Percentiles rank a stretch among this genome's conserved stretches.
These are phyloP conservation scores for Pterophyllum scalare DNA, from an alignment of 2,113 vertebrate genomes.

Conservation along the genomic window DNA sequence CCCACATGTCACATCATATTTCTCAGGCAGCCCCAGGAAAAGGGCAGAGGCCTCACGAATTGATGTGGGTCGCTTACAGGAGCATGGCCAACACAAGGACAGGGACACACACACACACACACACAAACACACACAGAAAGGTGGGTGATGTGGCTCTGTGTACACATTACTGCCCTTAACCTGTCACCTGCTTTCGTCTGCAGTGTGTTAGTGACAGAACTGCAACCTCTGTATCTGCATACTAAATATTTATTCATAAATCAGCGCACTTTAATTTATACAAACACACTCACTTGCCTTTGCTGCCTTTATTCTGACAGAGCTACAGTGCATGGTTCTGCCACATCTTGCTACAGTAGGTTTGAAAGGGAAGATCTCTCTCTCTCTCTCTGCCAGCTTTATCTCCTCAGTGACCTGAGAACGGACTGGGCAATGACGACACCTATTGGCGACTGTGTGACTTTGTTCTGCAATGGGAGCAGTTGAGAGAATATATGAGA, in stretches of 20 bases:
- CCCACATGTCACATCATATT: constrained; percentile 79
- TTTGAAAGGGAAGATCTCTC: neutral
- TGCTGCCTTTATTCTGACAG: constrained; percentile 19
- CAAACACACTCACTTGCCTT: neutral
- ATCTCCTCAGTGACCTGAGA: neutral
- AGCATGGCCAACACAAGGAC: constrained; percentile 61
- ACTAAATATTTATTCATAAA: constrained; percentile 1
- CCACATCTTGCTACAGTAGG: constrained; percentile 32
- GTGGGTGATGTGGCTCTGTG: constrained; percentile 35
- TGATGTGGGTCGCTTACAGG: constrained; percentile 65
- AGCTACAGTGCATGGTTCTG: constrained; percentile 16
- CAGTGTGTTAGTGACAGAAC: neutral
- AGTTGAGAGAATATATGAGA: constrained; percentile 62
- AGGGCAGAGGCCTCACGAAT: constrained; percentile 75
- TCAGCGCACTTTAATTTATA: neutral
- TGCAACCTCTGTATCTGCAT: neutral
- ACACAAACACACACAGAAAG: constrained; percentile 10
- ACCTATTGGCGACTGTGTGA: constrained; percentile 60
- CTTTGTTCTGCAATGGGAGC: neutral
- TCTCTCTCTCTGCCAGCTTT: neutral
- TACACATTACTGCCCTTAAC: constrained; percentile 52
- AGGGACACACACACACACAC: constrained; percentile 3
- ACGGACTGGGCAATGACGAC: constrained; percentile 69
- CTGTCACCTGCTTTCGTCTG: constrained; percentile 41
- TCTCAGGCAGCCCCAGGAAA: constrained; percentile 68